Evolutionary conservation across 2,797 vertebrate genomes (phyloP).

Genomic region (Rhinogobio ventralis): DNA sequence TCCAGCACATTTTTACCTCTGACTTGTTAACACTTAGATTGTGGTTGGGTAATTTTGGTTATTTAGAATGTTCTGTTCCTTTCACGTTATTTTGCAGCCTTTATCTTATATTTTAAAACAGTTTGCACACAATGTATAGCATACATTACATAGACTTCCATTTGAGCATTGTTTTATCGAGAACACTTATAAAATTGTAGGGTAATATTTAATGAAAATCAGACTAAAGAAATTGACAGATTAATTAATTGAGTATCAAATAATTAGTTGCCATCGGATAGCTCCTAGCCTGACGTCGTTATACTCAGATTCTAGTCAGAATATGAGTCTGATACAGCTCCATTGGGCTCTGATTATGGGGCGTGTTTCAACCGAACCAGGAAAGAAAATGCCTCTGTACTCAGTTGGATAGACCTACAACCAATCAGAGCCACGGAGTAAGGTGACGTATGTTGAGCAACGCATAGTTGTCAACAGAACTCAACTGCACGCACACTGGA

Average conservation of each 20-base stretch:
- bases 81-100: not conserved
- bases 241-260: not conserved
- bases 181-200: not conserved
- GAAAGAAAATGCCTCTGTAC: no score
- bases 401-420: no score
- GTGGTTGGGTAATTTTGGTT: not conserved
- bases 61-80: not conserved
- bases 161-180: not conserved
- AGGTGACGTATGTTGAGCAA: no score
- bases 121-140: not conserved
- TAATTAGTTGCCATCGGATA: not conserved
- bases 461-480: no score
- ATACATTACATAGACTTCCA: not conserved
- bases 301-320: no score
- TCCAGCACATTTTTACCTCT: not conserved
- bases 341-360: no score
- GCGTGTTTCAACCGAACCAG: no score
- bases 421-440: no score
- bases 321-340: no score
- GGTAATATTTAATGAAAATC: not conserved
- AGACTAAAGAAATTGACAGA: not conserved
- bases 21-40: not conserved
- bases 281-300: no score
- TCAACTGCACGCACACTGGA: no score
- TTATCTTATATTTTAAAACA: not conserved